Evolutionary conservation across 2,888 invertebrate species (phyloP).

Genomic region (Drosophila stalkeri): DNA sequence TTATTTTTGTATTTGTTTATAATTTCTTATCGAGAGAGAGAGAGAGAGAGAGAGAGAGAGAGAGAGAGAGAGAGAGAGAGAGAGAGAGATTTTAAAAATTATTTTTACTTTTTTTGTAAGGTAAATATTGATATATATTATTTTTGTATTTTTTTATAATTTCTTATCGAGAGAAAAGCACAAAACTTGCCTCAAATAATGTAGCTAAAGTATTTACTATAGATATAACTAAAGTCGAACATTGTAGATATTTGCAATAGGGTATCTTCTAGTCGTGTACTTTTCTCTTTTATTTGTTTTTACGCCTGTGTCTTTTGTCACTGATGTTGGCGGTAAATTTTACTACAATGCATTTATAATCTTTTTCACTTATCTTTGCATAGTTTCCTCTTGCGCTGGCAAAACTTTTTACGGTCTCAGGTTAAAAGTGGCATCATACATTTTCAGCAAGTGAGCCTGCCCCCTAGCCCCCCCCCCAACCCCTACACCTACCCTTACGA

Average conservation of each 20-base stretch:
- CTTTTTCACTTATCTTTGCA: constrained; percentile 79
- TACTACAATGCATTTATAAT: constrained; percentile 79
- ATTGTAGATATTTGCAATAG: not conserved
- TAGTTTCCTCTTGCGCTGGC: constrained; percentile 59
- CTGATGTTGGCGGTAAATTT: constrained; percentile 76
- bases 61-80: too few relatives aligned
- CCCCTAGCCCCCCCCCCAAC: not conserved
- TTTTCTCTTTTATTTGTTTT: not conserved
- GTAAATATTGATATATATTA: too few relatives aligned
- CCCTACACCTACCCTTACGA: not conserved
- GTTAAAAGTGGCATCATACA: constrained; percentile 72
- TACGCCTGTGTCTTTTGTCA: constrained; percentile 20
- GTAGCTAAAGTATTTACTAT: too few relatives aligned
- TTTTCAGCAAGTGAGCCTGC: constrained; percentile 32
- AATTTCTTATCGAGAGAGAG: too few relatives aligned
- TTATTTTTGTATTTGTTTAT: too few relatives aligned
- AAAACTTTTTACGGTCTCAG: constrained; percentile 70
- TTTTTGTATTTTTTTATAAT: too few relatives aligned
- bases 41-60: too few relatives aligned
- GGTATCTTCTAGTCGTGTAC: not conserved
- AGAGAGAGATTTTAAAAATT: too few relatives aligned
- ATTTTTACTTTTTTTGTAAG: too few relatives aligned
- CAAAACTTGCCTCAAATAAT: too few relatives aligned
- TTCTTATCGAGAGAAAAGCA: too few relatives aligned
- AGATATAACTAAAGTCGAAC: not conserved